Base-by-base conservation (phyloP, 1,140 invertebrate species). In the Pygmarrhopalites habei region DNA sequence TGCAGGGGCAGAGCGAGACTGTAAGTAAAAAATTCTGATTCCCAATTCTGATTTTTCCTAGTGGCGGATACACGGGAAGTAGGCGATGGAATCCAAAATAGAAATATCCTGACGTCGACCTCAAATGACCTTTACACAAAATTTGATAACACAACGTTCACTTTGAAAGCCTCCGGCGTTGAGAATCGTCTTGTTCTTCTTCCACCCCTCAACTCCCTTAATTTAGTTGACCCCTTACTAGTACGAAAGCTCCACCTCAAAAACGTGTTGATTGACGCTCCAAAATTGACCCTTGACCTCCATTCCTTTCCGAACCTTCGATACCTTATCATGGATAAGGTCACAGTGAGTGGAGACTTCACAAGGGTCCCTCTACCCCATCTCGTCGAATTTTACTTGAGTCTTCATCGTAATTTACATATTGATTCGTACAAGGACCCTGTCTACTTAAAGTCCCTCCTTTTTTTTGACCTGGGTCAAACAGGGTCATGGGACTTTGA, bases 251-350 rank as follows among this genome's bases (percentile, higher is more conserved):
- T 64, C 7, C 25, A 58, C 29, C 7, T 64, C 10, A 26, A 35
- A 17, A 58, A 64, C 43, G 23, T 64, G 39, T 28, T 64, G 4
- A 41, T 64, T 51, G 56, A 64, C n/a, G 62, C 62, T 12, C 29
- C 55, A 1, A 21, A 19, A 1, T 21, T 64, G 1, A 39, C 55
- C 10, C 14, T 23, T 10, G 17, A 7, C n/a, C 39, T 64, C 12
- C 12, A 19, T 12, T 29, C 39, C 26, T 47, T 25, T 21, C 29
- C 30, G 17, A 51, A 49, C 19, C 32, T 64, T 7, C 21, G 39
- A 41, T 26, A 23, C 2, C 35, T 64, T 0, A 58, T 49, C 19
- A 44, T 64, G 17, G 55, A 64, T 14, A 39, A 58, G 28, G 62
- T 64, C n/a, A 46, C 47, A 4, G 15, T 64, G 7, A 15, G 26